These are phyloP conservation scores for Umimayanthus kanabou DNA, from an alignment of 92 coral and sea anemone genomes.

Conservation along the genomic window DNA sequence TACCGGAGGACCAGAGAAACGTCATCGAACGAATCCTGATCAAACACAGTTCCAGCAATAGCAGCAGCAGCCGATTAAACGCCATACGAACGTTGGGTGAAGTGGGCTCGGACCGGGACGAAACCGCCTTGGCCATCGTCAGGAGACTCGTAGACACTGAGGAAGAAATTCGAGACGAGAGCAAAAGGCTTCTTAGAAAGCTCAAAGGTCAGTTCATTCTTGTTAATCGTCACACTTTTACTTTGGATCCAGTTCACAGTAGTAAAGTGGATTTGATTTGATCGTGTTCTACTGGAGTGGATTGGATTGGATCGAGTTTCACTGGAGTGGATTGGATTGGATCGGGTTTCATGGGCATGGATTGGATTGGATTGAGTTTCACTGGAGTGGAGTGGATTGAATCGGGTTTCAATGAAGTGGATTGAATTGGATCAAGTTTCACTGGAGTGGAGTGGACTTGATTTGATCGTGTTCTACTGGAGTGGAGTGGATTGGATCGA, in stretches of 20 bases:
- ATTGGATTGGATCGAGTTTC: neutral
- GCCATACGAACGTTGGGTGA: slow-evolving; percentile 64
- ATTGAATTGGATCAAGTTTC: neutral
- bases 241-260: neutral
- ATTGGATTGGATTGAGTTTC: no score
- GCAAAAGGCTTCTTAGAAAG: slow-evolving; percentile 55
- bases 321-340: neutral
- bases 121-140: slow-evolving; percentile 61
- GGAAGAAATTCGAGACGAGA: slow-evolving; percentile 57
- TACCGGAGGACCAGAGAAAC: slow-evolving; percentile 55
- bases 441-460: neutral
- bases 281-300: no score
- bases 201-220: slow-evolving; percentile 60
- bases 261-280: no score
- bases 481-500: neutral
- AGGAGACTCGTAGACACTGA: slow-evolving; percentile 71
- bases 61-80: slow-evolving; percentile 30
- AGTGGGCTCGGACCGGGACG: slow-evolving; percentile 51
- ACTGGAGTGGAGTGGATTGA: no score
- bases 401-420: no score
- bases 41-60: slow-evolving; percentile 45
- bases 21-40: slow-evolving; percentile 53
- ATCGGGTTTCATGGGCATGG: no score
- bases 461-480: neutral
- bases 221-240: neutral